Evolutionary conservation across 2,797 vertebrate genomes (phyloP).

Genomic region (Lemur catta): DNA sequence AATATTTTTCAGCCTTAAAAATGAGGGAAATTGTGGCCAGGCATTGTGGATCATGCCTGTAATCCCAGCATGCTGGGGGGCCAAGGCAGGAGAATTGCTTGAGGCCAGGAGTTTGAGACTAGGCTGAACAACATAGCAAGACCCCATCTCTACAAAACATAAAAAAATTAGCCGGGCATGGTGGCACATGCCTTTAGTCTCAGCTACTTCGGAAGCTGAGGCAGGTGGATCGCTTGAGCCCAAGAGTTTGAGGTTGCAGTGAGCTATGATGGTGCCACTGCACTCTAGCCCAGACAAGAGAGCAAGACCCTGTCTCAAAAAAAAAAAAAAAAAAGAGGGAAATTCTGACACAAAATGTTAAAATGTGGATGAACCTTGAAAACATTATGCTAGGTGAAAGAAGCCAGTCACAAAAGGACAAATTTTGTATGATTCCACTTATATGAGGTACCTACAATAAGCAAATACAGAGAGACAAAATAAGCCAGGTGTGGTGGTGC

Average conservation of each 20-base stretch:
- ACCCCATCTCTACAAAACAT: neutral
- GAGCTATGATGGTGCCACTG: neutral
- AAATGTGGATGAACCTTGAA: neutral
- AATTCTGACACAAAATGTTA: neutral
- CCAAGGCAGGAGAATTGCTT: neutral
- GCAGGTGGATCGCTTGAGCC: neutral
- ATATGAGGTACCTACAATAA: neutral
- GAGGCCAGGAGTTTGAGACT: neutral
- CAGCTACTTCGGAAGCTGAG: neutral
- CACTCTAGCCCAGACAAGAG: neutral
- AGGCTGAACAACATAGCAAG: neutral
- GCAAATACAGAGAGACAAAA: neutral
- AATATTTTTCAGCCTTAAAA: neutral
- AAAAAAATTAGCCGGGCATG: neutral
- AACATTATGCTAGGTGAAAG: neutral
- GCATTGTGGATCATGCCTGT: neutral
- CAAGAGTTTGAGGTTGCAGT: neutral
- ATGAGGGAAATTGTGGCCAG: neutral
- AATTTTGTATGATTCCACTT: neutral
- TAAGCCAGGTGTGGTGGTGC: neutral
- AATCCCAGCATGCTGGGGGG: neutral
- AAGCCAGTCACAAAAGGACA: neutral
- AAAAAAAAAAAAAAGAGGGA: neutral
- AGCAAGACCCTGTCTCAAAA: neutral
- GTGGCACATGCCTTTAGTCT: neutral